These are phyloP conservation scores for Terrapene triunguis DNA, from an alignment of 2,113 vertebrate species.

Conservation along the genomic window DNA sequence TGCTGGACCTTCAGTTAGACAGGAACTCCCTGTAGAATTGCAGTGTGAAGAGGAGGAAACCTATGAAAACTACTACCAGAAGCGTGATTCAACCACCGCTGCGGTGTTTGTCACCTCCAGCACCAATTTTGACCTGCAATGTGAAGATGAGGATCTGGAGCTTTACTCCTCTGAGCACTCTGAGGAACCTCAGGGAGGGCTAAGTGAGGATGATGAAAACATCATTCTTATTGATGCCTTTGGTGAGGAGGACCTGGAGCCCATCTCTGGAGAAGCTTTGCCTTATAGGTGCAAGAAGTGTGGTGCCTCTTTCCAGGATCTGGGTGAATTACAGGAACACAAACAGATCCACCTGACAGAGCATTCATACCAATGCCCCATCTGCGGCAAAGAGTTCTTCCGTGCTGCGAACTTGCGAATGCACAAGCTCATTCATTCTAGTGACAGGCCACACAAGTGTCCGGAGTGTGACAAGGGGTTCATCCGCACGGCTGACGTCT, in stretches of 20 bases:
- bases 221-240: neutral
- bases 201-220: neutral
- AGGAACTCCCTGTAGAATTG: neutral
- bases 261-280: neutral
- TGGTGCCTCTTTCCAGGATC: neutral
- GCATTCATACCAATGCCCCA: neutral
- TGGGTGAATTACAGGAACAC: neutral
- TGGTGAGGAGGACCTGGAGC: neutral
- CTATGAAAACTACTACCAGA: neutral
- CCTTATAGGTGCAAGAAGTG: neutral
- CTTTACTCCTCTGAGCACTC: neutral
- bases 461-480: constrained; percentile 18
- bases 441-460: neutral
- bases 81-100: neutral
- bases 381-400: neutral
- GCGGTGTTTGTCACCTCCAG: neutral
- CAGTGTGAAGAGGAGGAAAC: neutral
- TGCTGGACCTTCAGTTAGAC: accelerated
- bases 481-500: neutral
- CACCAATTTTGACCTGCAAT: neutral
- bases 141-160: neutral
- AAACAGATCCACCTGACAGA: neutral
- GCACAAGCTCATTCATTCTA: neutral
- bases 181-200: neutral
- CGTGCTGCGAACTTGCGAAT: neutral